Percentiles rank a stretch among this genome's conserved stretches.
Evolutionary conservation across 2,797 vertebrate species (phyloP).

Genomic region (Echeneis naucrates): DNA sequence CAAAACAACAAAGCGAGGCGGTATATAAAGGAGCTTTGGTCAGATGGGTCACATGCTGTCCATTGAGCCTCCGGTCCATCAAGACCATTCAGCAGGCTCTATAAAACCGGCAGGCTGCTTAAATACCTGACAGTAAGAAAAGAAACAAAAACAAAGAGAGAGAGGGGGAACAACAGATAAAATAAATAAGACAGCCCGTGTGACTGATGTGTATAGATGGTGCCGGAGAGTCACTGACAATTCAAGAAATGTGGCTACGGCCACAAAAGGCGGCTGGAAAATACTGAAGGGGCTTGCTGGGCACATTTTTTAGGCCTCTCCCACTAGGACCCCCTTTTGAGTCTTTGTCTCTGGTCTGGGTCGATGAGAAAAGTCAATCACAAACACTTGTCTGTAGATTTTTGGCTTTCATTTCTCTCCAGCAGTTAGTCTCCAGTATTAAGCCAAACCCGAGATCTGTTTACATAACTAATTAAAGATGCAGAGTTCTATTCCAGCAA

Average conservation of each 20-base stretch:
- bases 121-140: conserved; percentile 89
- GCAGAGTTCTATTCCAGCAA: conserved; percentile 40
- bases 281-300: conserved; percentile 83
- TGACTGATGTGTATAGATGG: conserved; percentile 89
- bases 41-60: conserved; percentile 90
- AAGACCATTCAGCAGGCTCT: conserved; percentile 82
- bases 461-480: conserved; percentile 71
- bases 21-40: conserved; percentile 86
- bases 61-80: conserved; percentile 85
- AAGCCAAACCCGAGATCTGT: conserved; percentile 57
- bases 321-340: conserved; percentile 86
- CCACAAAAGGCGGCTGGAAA: conserved; percentile 84
- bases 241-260: conserved; percentile 87
- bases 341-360: conserved; percentile 83
- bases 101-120: conserved; percentile 88
- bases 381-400: conserved; percentile 72
- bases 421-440: conserved; percentile 42
- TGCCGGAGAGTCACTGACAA: conserved; percentile 86
- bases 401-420: conserved; percentile 42
- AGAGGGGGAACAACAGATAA: conserved; percentile 84
- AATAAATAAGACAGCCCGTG: conserved; percentile 89
- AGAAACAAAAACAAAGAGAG: conserved; percentile 85
- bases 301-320: conserved; percentile 85
- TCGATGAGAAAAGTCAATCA: conserved; percentile 88
- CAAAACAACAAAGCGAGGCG: conserved; percentile 86